Percentiles rank a stretch among this genome's conserved stretches.
These are phyloP conservation scores for Stictocephala bisonia DNA, from an alignment of 2,888 invertebrate species.

Conservation along the genomic window DNA sequence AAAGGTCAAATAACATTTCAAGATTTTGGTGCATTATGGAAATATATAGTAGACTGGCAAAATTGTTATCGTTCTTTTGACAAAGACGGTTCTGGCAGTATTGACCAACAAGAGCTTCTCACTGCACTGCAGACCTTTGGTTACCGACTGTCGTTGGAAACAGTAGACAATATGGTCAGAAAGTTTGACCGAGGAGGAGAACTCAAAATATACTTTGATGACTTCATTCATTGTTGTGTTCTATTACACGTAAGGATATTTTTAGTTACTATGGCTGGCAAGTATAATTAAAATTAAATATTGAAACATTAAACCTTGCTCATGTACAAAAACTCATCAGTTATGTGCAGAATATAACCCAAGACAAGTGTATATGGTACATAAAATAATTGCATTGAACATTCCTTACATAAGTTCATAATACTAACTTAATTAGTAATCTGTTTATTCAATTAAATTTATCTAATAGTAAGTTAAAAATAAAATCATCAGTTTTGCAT, in stretches of 20 bases:
- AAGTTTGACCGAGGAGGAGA: constrained; percentile 94
- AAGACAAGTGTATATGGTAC: too few relatives aligned
- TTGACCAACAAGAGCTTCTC: constrained; percentile 89
- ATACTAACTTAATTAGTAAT: too few relatives aligned
- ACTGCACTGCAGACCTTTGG: constrained; percentile 92
- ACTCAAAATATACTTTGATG: constrained; percentile 95
- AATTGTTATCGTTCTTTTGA: constrained; percentile 95
- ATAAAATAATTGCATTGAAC: too few relatives aligned
- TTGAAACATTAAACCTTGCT: too few relatives aligned
- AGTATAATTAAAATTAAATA: too few relatives aligned
- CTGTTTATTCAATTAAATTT: too few relatives aligned
- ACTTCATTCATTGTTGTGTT: constrained; percentile 97
- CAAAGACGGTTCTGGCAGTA: constrained; percentile 85
- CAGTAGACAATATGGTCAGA: constrained; percentile 82
- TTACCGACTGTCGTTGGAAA: constrained; percentile 84
- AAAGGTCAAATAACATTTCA: constrained; percentile 92
- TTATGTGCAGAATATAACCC: too few relatives aligned
- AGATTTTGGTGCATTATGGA: constrained; percentile 97
- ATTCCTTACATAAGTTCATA: too few relatives aligned
- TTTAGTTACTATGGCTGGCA: too few relatives aligned
- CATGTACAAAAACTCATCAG: too few relatives aligned
- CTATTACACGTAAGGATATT: constrained; percentile 91
- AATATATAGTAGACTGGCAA: constrained; percentile 98
- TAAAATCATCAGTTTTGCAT: too few relatives aligned
- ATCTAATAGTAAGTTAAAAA: too few relatives aligned